These are phyloP conservation scores for Leptinotarsa tumamoca DNA, from an alignment of 2,888 invertebrate genomes.

Conservation along the genomic window DNA sequence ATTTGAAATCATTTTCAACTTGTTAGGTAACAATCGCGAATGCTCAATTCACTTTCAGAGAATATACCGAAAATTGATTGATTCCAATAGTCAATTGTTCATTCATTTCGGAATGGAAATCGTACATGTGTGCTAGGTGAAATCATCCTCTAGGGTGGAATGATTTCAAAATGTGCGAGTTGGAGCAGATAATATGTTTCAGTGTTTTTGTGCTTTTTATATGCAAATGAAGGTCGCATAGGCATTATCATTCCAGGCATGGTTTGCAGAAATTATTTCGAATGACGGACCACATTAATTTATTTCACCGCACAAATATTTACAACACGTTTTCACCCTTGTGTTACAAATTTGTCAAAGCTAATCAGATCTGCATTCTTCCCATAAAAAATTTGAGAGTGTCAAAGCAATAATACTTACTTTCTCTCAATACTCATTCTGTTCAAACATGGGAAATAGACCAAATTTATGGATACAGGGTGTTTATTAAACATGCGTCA, in stretches of 20 bases:
- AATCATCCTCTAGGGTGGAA: slow-evolving; percentile 35
- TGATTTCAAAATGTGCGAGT: slow-evolving; percentile 43
- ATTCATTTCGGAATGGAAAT: slow-evolving; percentile 1
- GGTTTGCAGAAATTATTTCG: slow-evolving; percentile 42
- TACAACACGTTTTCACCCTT: slow-evolving; percentile 33
- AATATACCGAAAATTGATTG: not conserved
- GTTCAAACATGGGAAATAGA: too few relatives aligned
- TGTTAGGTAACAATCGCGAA: not conserved
- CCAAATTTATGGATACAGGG: too few relatives aligned
- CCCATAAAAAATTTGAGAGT: too few relatives aligned
- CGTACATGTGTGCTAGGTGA: slow-evolving; percentile 8
- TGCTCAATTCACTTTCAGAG: not conserved
- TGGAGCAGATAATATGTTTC: slow-evolving; percentile 43
- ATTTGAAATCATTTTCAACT: not conserved
- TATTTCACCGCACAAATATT: slow-evolving; percentile 33
- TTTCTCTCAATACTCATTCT: too few relatives aligned
- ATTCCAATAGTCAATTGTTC: slow-evolving; percentile 2
- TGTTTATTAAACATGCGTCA: too few relatives aligned
- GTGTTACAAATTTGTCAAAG: slow-evolving; percentile 2
- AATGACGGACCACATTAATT: slow-evolving; percentile 43
- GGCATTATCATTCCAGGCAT: slow-evolving; percentile 40
- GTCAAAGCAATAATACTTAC: too few relatives aligned
- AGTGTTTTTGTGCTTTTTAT: slow-evolving; percentile 40
- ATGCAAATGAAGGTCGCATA: slow-evolving; percentile 42
- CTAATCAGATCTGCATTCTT: slow-evolving; percentile 3